Conservation (phyloP, 2,797 vertebrate species). For the Diglossa cyanea region DNA sequence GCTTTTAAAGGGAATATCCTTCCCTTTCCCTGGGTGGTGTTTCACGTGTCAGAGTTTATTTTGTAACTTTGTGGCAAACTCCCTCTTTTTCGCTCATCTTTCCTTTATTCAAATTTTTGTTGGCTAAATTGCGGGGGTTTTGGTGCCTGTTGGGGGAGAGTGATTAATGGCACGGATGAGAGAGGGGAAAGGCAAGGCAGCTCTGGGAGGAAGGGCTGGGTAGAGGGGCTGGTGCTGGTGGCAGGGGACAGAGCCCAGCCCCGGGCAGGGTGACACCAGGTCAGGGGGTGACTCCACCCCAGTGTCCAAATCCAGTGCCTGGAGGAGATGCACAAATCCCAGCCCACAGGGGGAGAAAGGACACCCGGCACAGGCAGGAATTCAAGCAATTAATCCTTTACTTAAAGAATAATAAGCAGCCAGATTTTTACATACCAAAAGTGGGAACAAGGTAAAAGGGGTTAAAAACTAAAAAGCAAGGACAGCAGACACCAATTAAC, state of each 20-base stretch:
- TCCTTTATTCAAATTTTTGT: not conserved
- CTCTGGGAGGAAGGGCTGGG: not conserved
- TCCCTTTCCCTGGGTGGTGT: not conserved
- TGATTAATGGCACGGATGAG: not conserved
- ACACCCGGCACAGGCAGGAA: conserved; percentile 71
- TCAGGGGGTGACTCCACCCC: not conserved
- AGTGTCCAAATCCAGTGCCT: not conserved
- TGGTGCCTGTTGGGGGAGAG: not conserved
- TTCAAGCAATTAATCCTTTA: conserved; percentile 84
- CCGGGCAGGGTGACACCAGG: not conserved
- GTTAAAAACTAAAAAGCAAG: conserved; percentile 86
- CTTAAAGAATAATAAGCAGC: conserved; percentile 84
- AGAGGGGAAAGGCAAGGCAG: not conserved
- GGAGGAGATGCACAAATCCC: conserved; percentile 53
- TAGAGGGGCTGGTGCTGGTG: not conserved
- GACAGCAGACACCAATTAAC: conserved; percentile 85
- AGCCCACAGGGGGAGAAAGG: conserved; percentile 51
- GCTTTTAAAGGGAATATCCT: not conserved
- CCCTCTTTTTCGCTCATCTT: rapidly evolving
- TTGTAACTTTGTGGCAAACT: not conserved
- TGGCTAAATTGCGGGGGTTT: not conserved
- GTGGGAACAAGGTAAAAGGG: conserved; percentile 83
- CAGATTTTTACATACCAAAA: conserved; percentile 78
- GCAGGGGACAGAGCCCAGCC: not conserved
- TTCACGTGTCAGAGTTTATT: not conserved